Base-by-base conservation (phyloP, 2,888 invertebrate genomes). In the Acanthopleura granulata region DNA sequence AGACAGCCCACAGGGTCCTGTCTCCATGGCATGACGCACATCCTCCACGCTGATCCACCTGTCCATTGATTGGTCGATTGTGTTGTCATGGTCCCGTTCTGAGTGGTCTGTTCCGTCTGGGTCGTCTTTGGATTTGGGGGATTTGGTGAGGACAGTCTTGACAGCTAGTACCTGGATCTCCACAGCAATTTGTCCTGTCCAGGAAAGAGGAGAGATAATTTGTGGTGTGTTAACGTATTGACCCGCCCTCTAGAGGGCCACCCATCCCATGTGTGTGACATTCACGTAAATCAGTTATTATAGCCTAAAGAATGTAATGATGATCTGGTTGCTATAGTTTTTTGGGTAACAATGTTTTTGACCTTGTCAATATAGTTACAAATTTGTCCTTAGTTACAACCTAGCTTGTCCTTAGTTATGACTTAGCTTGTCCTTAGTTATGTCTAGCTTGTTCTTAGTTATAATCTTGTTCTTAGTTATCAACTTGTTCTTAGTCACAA, bases 121-220 rank as follows among this genome's bases (percentile, higher is more conserved):
- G 40, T 75, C 80, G 62, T 79, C 83, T 71, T 76, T 57, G 29
- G 49, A 71, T 61, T 49, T 61, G 51, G 25, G 18, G 25, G 50
- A 29, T 75, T 81, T 83, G 15, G 85, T 83, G 25, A 84, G 85
- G 49, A 84, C 76, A 30, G 84, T 83, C 73, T 85, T 84, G n/a
- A 88, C 81, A 9, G 87, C 83, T 18, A 84, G 80, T 9, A 88
- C 82, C 74, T 84, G 79, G 74, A 88, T 82, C 66, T 82, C 81
- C 72, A 89, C 81, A 18, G 85, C 84, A 16, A 89, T 82, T 78
- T 89, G 87, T 72, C 87, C 87, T 86, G 79, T 9, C 40, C 3
- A 9, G 40, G 40, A 40, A 40, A 40, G 40, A 3, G 40, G 40
- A 40, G 9, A 40, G 40, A 9, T 40, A 40, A 40, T 40, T 77